Percentiles rank a stretch among this genome's conserved stretches.
These are phyloP conservation scores for Ceratitis capitata DNA, from an alignment of 1,140 invertebrate species.

Conservation along the genomic window DNA sequence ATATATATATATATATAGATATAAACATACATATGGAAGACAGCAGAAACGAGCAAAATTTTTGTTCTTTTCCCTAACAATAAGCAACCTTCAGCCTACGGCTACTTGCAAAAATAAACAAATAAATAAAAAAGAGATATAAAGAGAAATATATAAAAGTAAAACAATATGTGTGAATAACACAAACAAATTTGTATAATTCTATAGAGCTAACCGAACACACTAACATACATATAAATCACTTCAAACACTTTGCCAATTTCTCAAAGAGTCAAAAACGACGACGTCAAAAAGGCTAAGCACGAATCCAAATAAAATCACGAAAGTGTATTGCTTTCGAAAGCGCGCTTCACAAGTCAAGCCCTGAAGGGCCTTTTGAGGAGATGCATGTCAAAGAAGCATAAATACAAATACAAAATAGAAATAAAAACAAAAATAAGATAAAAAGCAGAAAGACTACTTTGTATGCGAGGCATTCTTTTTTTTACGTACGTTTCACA, in stretches of 20 bases:
- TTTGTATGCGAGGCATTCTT: too few relatives aligned
- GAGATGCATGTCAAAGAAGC: background rate
- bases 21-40: background rate
- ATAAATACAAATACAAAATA: background rate
- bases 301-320: constrained; percentile 10
- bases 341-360: background rate
- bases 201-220: background rate
- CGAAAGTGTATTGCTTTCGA: background rate
- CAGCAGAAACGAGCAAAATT: background rate
- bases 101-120: background rate
- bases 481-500: background rate
- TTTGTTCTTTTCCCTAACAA: background rate
- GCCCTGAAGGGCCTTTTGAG: background rate
- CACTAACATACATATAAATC: background rate
- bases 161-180: background rate
- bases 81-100: background rate
- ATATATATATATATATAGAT: background rate
- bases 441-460: background rate
- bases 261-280: background rate
- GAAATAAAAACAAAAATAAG: background rate
- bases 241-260: background rate
- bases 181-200: too few relatives aligned
- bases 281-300: background rate
- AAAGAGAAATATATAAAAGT: background rate
- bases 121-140: background rate